A percentile compares a stretch with the other conserved stretches of the same genome.
Evolutionary conservation across 2,113 vertebrate species (phyloP).

Genomic region (Apteryx mantelli): DNA sequence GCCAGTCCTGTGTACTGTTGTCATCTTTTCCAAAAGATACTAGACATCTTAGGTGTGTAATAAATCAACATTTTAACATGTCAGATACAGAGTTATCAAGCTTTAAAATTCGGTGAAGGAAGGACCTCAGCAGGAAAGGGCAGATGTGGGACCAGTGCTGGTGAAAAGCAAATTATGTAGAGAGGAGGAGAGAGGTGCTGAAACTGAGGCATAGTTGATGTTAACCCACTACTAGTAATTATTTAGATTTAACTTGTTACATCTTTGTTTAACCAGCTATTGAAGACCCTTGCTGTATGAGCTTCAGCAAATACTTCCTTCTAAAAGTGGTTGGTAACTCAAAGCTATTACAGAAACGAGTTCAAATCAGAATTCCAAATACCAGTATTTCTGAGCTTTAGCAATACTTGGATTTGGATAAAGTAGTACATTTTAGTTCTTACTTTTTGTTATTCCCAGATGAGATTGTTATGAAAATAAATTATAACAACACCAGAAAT

Average conservation of each 20-base stretch:
- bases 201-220: neutral
- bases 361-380: neutral
- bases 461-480: neutral
- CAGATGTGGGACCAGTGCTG: neutral
- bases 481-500: neutral
- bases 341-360: neutral
- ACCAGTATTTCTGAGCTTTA: neutral
- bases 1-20: neutral
- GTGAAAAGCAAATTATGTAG: neutral
- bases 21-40: neutral
- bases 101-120: neutral
- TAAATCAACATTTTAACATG: neutral
- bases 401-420: accelerated
- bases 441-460: neutral
- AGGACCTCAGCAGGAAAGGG: neutral
- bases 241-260: neutral
- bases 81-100: neutral
- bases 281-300: accelerated
- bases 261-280: neutral
- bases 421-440: neutral
- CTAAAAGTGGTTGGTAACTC: neutral
- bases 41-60: neutral
- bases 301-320: neutral
- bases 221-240: neutral
- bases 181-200: neutral